Percentiles rank a stretch among this genome's conserved stretches.
phyloP scores from a whole-genome alignment of 2,888 invertebrate species.

The Oligia fasciuncula region DNA sequence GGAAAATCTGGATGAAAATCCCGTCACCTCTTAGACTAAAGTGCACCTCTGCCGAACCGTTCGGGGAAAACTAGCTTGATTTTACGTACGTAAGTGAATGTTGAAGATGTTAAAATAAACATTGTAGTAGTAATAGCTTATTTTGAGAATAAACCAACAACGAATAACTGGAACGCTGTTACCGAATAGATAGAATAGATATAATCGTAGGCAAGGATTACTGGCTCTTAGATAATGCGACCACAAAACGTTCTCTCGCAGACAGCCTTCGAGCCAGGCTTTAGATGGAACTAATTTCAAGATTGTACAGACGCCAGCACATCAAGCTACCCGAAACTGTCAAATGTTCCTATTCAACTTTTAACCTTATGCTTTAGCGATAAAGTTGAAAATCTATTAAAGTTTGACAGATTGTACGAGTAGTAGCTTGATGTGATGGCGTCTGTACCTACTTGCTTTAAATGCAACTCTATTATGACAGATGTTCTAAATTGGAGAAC shows the following conservation, averaged over 20 bases:
- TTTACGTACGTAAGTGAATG: too few species aligned
- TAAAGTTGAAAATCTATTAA: too few species aligned
- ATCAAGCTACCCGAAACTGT: too few species aligned
- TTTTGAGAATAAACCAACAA: neutral
- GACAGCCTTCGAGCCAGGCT: conserved; percentile 3
- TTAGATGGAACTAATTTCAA: conserved; percentile 4
- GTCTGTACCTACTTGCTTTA: neutral
- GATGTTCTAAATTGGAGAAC: neutral
- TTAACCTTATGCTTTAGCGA: too few species aligned
- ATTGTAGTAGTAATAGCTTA: too few species aligned
- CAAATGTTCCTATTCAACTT: too few species aligned
- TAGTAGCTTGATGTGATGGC: too few species aligned
- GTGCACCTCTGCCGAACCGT: neutral
- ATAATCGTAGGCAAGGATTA: conserved; percentile 15
- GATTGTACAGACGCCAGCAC: too few species aligned
- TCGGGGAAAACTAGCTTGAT: neutral
- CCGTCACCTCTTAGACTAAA: too few species aligned
- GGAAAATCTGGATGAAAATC: too few species aligned
- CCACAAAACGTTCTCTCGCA: conserved; percentile 41
- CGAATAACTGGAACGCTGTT: neutral
- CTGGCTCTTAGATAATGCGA: conserved; percentile 37
- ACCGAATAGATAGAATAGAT: neutral
- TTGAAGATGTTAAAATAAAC: neutral
- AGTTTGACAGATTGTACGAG: too few species aligned
- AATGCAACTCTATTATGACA: neutral